A percentile compares a stretch with the other conserved stretches of the same genome.
These are phyloP conservation scores for Hypomecis punctinalis DNA, from an alignment of 2,888 invertebrate species.

Conservation along the genomic window DNA sequence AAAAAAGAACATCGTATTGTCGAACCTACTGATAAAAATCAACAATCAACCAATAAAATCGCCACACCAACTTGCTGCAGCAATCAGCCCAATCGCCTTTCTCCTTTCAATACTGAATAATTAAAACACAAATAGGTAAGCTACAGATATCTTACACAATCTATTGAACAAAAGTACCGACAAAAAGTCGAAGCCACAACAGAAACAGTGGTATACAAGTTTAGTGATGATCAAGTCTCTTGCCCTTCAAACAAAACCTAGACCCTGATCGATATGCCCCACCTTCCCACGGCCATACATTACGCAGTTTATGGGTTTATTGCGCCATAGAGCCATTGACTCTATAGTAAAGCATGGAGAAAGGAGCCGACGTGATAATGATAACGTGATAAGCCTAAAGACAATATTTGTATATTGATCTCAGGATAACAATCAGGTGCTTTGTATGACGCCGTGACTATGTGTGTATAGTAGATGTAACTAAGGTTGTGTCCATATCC, in stretches of 20 bases:
- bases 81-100: no score
- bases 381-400: constrained; percentile 51
- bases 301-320: constrained; percentile 43
- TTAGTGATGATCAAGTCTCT: not conserved
- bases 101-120: no score
- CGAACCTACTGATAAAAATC: no score
- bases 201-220: no score
- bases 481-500: no score
- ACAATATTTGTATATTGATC: constrained; percentile 67
- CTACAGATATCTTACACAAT: no score
- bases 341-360: constrained; percentile 22
- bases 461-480: not conserved
- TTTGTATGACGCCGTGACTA: constrained; percentile 42
- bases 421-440: constrained; percentile 57
- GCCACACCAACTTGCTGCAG: no score
- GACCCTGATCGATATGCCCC: constrained; percentile 16
- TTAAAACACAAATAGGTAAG: no score
- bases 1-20: no score
- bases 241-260: constrained; percentile 24
- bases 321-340: constrained; percentile 34
- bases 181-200: no score
- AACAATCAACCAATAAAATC: no score
- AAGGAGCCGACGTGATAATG: constrained; percentile 34
- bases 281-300: constrained; percentile 51
- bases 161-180: no score